A percentile compares a stretch with the other conserved stretches of the same genome.
These are phyloP conservation scores for Eubasilissa splendida DNA, from an alignment of 2,888 invertebrate species.

Conservation along the genomic window DNA sequence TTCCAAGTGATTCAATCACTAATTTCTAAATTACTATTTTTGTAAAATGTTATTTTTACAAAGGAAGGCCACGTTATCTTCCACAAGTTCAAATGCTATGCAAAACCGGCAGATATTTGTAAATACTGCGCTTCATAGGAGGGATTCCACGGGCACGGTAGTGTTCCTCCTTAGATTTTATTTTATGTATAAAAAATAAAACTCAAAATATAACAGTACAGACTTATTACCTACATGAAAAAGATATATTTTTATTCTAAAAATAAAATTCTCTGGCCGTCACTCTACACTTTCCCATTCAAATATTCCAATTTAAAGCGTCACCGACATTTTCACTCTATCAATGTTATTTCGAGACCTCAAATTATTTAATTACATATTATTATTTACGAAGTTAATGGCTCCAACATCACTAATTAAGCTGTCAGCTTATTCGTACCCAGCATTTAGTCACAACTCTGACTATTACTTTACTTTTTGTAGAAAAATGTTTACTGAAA, in stretches of 20 bases:
- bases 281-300: slow-evolving; percentile 44
- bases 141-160: not conserved
- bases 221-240: slow-evolving; percentile 51
- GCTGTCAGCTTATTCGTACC: no score
- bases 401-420: no score
- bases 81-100: slow-evolving; percentile 27
- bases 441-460: no score
- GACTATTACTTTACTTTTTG: no score
- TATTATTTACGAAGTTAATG: no score
- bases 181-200: slow-evolving; percentile 42
- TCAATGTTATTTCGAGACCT: slow-evolving; percentile 44
- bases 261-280: slow-evolving; percentile 58
- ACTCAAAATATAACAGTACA: slow-evolving; percentile 40
- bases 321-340: slow-evolving; percentile 28
- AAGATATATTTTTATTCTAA: slow-evolving; percentile 56
- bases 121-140: not conserved
- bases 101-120: slow-evolving; percentile 18
- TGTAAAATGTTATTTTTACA: slow-evolving; percentile 41
- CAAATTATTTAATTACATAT: not conserved
- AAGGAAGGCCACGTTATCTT: slow-evolving; percentile 46
- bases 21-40: slow-evolving; percentile 7
- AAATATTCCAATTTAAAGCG: slow-evolving; percentile 31
- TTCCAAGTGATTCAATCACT: slow-evolving; percentile 36
- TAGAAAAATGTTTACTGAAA: no score
- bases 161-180: slow-evolving; percentile 38